Percentiles rank a stretch among this genome's conserved stretches.
Conservation (phyloP, 2,797 vertebrate species). For the Trichosurus vulpecula region DNA sequence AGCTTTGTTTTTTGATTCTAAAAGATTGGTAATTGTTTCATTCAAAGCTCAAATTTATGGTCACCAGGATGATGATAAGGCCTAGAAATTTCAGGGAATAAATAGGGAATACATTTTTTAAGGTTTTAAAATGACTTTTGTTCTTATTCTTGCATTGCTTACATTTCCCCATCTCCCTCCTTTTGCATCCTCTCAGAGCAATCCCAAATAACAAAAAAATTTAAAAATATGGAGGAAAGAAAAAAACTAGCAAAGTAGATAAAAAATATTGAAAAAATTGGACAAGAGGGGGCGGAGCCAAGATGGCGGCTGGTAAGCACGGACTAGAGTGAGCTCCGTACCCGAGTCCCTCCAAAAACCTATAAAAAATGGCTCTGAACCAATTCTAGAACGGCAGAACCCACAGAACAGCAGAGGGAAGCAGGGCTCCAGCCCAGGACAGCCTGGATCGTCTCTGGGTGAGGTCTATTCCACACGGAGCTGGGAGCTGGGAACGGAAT, state of each 20-base stretch:
- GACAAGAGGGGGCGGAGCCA: too few species aligned
- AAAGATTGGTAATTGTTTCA: slow-evolving; percentile 39
- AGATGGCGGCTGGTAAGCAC: too few species aligned
- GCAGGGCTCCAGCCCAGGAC: too few species aligned
- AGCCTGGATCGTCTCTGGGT: too few species aligned
- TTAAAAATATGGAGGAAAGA: not conserved
- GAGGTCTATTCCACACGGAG: too few species aligned
- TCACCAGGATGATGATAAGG: slow-evolving; percentile 31
- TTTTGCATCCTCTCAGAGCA: not conserved
- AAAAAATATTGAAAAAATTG: not conserved
- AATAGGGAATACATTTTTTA: not conserved
- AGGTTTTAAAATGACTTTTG: not conserved
- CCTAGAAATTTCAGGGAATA: slow-evolving; percentile 24
- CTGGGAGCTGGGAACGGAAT: too few species aligned
- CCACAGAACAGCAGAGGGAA: too few species aligned
- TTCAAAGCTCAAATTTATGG: slow-evolving; percentile 70
- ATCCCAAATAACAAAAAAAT: not conserved
- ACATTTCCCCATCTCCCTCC: not conserved
- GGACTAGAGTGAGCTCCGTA: too few species aligned
- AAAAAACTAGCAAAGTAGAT: too few species aligned
- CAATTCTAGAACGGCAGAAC: too few species aligned
- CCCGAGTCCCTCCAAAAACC: too few species aligned
- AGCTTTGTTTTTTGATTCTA: slow-evolving; percentile 39
- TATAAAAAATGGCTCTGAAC: too few species aligned
- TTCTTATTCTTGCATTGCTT: not conserved